Conservation (phyloP, 2,888 invertebrate species). For the Acleris laterana region DNA sequence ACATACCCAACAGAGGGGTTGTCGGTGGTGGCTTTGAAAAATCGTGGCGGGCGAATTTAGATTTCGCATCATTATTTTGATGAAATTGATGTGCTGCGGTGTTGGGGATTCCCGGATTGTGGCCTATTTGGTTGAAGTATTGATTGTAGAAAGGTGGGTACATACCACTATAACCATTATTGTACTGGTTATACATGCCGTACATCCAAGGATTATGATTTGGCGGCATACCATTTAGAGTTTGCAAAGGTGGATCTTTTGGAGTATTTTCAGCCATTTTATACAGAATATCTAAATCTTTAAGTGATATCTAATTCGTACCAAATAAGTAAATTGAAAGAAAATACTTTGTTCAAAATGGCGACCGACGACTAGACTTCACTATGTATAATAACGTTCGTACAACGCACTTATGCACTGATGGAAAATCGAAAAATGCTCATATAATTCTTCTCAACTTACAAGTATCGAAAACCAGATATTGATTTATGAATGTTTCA, state of each 20-base stretch:
- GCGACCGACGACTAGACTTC: slow-evolving; percentile 45
- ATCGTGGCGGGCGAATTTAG: slow-evolving; percentile 59
- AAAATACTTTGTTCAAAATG: slow-evolving; percentile 52
- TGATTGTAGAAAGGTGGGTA: slow-evolving; percentile 81
- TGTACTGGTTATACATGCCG: slow-evolving; percentile 70
- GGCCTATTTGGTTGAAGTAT: slow-evolving; percentile 75
- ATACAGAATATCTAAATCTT: slow-evolving; percentile 26
- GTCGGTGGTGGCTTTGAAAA: slow-evolving; percentile 56
- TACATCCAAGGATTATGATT: slow-evolving; percentile 78
- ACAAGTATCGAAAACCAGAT: too few species aligned
- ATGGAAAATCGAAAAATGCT: too few species aligned
- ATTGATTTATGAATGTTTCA: too few species aligned
- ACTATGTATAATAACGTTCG: background rate
- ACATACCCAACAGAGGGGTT: slow-evolving; percentile 72
- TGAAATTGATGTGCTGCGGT: slow-evolving; percentile 65
- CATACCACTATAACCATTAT: slow-evolving; percentile 70
- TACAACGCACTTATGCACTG: too few species aligned
- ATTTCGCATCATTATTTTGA: slow-evolving; percentile 60
- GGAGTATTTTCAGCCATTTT: slow-evolving; percentile 71
- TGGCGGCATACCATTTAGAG: slow-evolving; percentile 72
- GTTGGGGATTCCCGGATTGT: slow-evolving; percentile 56
- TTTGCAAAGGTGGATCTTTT: slow-evolving; percentile 77
- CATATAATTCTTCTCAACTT: too few species aligned
- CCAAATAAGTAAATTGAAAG: slow-evolving; percentile 1
- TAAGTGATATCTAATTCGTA: slow-evolving; percentile 30